A percentile compares a stretch with the other conserved stretches of the same genome.
These are phyloP conservation scores for Thalassarche chlororhynchos DNA, from an alignment of 2,113 vertebrate species.

Conservation along the genomic window DNA sequence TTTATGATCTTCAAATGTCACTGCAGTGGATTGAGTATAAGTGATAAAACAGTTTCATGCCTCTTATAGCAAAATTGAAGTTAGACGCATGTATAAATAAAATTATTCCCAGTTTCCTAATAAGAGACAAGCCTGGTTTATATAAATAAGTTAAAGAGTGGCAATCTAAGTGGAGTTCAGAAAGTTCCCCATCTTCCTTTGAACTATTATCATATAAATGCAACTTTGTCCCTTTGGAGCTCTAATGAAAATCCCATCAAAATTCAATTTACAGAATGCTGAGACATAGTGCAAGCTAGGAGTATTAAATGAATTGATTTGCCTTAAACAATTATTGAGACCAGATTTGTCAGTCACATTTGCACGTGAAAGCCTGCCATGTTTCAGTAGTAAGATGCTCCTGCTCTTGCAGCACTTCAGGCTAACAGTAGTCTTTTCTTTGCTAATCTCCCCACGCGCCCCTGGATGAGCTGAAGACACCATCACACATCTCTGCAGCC, in stretches of 20 bases:
- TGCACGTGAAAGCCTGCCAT: background rate
- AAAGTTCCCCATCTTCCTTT: background rate
- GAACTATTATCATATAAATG: background rate
- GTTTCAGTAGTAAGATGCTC: background rate
- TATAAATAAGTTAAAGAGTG: background rate
- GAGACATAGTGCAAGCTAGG: background rate
- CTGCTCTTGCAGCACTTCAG: background rate
- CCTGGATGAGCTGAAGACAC: background rate
- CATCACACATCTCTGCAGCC: background rate
- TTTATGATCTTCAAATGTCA: background rate
- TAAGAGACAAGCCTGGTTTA: background rate
- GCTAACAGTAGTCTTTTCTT: background rate
- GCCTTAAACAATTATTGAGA: background rate
- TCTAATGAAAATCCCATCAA: slow-evolving; percentile 15
- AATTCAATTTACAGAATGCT: slow-evolving; percentile 1
- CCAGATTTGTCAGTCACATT: background rate
- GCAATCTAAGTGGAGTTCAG: background rate
- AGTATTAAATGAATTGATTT: background rate
- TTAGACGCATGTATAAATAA: background rate
- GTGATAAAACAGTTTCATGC: background rate
- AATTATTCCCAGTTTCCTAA: background rate
- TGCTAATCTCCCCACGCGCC: background rate
- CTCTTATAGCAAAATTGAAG: background rate
- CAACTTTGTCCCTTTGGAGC: background rate
- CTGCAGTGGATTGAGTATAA: background rate